phyloP scores from a whole-genome alignment of 2,888 invertebrate species.

The Macroteleia sp. region DNA sequence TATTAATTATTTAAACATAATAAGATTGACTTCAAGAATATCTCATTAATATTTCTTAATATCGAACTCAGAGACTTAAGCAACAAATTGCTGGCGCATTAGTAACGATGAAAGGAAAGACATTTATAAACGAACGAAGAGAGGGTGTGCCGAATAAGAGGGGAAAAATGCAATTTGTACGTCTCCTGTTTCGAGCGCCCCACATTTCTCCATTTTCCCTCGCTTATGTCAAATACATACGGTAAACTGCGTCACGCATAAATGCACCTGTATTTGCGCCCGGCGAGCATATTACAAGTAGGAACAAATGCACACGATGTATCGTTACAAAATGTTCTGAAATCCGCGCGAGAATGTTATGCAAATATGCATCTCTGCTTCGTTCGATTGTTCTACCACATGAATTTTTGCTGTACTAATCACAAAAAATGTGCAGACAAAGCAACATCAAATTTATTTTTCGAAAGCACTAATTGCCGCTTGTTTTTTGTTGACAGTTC shows the following conservation, averaged over 20 bases:
- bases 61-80: too few species aligned
- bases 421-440: constrained; percentile 10
- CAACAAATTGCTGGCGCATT: constrained; percentile 8
- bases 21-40: too few species aligned
- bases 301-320: constrained; percentile 25
- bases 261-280: constrained; percentile 40
- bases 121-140: constrained; percentile 28
- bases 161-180: constrained; percentile 41
- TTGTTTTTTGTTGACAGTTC: background rate
- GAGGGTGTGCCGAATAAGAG: constrained; percentile 22
- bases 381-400: constrained; percentile 9
- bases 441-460: background rate
- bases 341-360: constrained; percentile 28
- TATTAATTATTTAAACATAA: too few species aligned
- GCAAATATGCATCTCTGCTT: constrained; percentile 23
- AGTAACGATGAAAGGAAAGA: constrained; percentile 19
- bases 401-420: constrained; percentile 20
- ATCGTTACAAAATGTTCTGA: constrained; percentile 36
- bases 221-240: constrained; percentile 52
- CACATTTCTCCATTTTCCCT: constrained; percentile 39
- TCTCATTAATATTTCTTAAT: too few species aligned
- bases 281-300: constrained; percentile 33
- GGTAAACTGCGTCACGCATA: constrained; percentile 51
- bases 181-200: constrained; percentile 33
- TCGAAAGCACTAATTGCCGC: background rate